Percentiles rank a stretch among this genome's conserved stretches.
Conservation (phyloP, 1,140 invertebrate genomes). For the Drosophila pallidifrons region DNA sequence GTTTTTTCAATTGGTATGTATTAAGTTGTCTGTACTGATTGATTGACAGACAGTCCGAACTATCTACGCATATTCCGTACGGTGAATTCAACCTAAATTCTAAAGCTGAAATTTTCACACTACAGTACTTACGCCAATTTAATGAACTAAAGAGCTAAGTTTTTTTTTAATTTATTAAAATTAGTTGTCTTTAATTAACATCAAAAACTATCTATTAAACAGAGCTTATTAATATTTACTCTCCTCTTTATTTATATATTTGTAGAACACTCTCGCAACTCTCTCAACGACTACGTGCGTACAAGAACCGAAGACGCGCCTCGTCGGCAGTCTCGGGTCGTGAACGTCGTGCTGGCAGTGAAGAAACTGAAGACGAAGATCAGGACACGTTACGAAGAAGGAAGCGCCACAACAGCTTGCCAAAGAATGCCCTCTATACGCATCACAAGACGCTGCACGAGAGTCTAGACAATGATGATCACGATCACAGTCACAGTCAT, state of each 20-base stretch:
- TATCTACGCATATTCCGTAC: too few species aligned
- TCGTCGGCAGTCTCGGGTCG: constrained; percentile 62
- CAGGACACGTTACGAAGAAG: constrained; percentile 54
- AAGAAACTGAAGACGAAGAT: constrained; percentile 62
- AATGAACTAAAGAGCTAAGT: too few species aligned
- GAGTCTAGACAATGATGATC: constrained; percentile 54
- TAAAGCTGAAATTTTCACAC: too few species aligned
- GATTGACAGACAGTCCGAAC: too few species aligned
- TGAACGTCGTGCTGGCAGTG: constrained; percentile 50
- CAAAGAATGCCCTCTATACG: constrained; percentile 69
- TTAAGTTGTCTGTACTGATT: too few species aligned
- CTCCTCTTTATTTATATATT: neutral
- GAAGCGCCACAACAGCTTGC: constrained; percentile 77
- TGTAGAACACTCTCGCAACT: constrained; percentile 61
- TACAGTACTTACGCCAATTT: too few species aligned
- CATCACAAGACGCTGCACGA: constrained; percentile 63
- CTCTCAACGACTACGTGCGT: constrained; percentile 60
- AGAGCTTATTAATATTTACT: neutral
- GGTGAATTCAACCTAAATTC: too few species aligned
- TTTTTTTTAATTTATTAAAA: too few species aligned
- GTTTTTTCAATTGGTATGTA: too few species aligned
- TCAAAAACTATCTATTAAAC: too few species aligned
- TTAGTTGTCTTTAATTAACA: too few species aligned
- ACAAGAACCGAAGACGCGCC: constrained; percentile 67
- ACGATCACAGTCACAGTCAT: neutral